Evolutionary conservation across 2,888 invertebrate genomes (phyloP), one percentile per base, ranked within the genome.

Genomic region (Tuta absoluta): DNA sequence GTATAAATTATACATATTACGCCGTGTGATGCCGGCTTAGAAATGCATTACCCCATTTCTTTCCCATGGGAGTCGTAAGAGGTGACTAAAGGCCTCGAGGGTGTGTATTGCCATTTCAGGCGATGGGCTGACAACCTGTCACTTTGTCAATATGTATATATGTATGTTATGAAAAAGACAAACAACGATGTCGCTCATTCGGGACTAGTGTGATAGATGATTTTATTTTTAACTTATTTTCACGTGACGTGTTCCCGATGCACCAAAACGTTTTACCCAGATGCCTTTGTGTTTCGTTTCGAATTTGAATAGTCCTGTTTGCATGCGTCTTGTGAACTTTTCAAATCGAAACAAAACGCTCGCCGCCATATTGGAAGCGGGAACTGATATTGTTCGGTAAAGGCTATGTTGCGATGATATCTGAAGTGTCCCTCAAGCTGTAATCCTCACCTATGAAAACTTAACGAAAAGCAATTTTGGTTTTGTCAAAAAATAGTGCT

Each of bases 301-400:
- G 21, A 19, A 49, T 21, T 2, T 17, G 49, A 5, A 49, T 45
- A 45, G 45, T 49, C n/a, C n/a, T n/a, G n/a, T 49, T 49, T 49
- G 49, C 21, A 12, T 21, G 21, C 19, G 49, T 49, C 49, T 12
- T 21, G 49, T 49, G 49, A 61, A 63, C 48, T 21, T 57, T 61
- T 66, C 45, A 41, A 53, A 61, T 61, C 19, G 61, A 56, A 61
- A 56, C 56, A 56, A 64, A 53, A 49, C 53, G 37, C 28, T 10
- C 37, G 72, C 71, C 78, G 80, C 78, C 84, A 83, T 84, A 79
- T 84, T 84, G 85, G 72, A 67, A 73, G 75, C 85, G 85, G 81
- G 79, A 77, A 73, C 79, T 77, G 79, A 81, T 77, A 79, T 83
- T 84, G 84, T 85, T 82, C 75, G 37, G 38, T n/a, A 49, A 56